Evolutionary conservation across 1,140 invertebrate genomes (phyloP).

Genomic region (Pseudomyrmex sp.): DNA sequence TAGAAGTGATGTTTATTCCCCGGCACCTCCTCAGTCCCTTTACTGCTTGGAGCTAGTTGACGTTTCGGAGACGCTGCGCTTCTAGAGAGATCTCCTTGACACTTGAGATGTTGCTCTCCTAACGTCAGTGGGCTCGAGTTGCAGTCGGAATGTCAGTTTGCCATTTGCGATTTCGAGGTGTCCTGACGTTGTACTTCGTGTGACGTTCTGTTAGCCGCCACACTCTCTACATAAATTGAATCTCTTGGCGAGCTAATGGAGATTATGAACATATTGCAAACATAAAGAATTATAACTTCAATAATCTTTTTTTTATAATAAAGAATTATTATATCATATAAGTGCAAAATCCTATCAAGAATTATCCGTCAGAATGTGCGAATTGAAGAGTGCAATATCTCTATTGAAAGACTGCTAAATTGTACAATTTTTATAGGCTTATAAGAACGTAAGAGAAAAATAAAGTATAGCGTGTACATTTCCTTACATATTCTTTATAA

Average conservation of each 20-base stretch:
- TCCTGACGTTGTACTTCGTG: conserved; percentile 6
- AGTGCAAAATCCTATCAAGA: not conserved
- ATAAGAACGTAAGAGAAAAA: not conserved
- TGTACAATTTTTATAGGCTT: not conserved
- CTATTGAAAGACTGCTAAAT: not conserved
- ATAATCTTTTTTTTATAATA: too few species aligned
- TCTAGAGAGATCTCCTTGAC: conserved; percentile 1
- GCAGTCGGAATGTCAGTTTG: conserved; percentile 17
- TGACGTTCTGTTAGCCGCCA: not conserved
- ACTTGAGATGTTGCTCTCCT: conserved; percentile 25
- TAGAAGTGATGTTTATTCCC: conserved; percentile 22
- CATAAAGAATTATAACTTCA: not conserved
- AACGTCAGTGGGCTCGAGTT: conserved; percentile 18
- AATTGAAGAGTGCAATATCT: too few species aligned
- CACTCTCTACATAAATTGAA: conserved; percentile 6
- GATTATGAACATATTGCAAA: not conserved
- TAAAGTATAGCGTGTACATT: not conserved
- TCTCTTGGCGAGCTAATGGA: not conserved
- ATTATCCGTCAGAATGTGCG: not conserved
- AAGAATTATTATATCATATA: too few species aligned
- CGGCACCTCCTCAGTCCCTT: conserved; percentile 7
- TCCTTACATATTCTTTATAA: not conserved
- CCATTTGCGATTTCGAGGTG: not conserved
- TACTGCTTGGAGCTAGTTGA: conserved; percentile 5
- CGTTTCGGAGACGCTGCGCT: conserved; percentile 4